These are phyloP conservation scores for Halictus ligatus DNA, from an alignment of 2,888 invertebrate species.

Conservation along the genomic window DNA sequence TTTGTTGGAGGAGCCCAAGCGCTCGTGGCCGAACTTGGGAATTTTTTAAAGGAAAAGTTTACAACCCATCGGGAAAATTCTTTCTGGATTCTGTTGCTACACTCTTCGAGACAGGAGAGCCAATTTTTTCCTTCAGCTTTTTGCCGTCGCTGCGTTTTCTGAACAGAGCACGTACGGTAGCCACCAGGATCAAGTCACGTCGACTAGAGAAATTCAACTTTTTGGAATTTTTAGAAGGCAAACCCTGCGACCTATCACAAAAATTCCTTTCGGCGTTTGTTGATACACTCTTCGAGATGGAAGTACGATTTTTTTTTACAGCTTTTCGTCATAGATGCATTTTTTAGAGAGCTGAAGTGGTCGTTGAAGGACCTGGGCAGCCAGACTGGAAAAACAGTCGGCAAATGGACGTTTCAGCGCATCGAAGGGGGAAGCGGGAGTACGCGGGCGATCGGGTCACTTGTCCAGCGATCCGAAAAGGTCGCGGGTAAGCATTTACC, in stretches of 20 bases:
- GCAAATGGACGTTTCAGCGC: neutral
- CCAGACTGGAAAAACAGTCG: neutral
- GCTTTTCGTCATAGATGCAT: neutral
- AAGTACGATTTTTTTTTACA: neutral
- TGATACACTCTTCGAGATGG: neutral
- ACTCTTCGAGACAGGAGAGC: too few relatives aligned
- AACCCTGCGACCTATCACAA: neutral
- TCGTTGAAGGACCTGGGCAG: too few relatives aligned
- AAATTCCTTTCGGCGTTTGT: neutral
- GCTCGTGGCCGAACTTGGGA: neutral
- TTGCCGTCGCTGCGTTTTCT: too few relatives aligned
- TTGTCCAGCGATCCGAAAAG: conserved; percentile 51
- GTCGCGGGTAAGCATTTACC: conserved; percentile 58
- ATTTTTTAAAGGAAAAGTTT: neutral
- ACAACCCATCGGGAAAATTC: neutral
- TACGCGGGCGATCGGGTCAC: conserved; percentile 25
- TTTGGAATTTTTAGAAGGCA: too few relatives aligned
- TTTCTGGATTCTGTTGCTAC: too few relatives aligned
- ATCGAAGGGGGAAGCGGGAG: neutral
- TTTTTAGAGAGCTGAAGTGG: too few relatives aligned
- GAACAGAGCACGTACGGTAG: too few relatives aligned
- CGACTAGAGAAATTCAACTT: too few relatives aligned
- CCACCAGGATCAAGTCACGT: too few relatives aligned
- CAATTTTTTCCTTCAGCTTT: too few relatives aligned
- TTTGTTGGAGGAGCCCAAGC: neutral